Evolutionary conservation across 2,888 invertebrate genomes (phyloP).

Genomic region (Trissolcus brochymenae): DNA sequence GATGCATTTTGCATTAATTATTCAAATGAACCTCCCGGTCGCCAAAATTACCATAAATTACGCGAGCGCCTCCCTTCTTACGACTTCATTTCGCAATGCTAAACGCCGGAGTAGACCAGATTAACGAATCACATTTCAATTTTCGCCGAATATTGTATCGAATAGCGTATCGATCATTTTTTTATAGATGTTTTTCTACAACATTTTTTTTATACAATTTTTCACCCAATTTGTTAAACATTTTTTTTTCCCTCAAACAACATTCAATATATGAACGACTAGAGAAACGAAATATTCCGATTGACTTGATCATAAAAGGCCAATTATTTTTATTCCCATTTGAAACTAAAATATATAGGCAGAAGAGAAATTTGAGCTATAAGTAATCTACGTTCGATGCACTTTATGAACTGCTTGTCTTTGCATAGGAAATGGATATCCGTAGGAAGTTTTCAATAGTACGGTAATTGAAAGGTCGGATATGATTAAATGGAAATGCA

Average conservation of each 20-base stretch:
- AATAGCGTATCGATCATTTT: too few species aligned
- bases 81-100: constrained; percentile 57
- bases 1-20: constrained; percentile 75
- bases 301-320: too few species aligned
- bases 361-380: constrained; percentile 30
- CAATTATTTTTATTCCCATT: not conserved
- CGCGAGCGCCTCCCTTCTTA: constrained; percentile 61
- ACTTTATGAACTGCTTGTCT: constrained; percentile 36
- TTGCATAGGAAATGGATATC: constrained; percentile 34
- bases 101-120: constrained; percentile 46
- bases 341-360: constrained; percentile 12
- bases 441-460: constrained; percentile 43
- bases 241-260: too few species aligned
- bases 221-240: too few species aligned
- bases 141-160: constrained; percentile 44
- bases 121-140: constrained; percentile 62
- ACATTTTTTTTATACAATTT: too few species aligned
- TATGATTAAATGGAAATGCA: constrained; percentile 37
- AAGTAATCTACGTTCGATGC: constrained; percentile 37
- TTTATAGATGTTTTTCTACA: too few species aligned
- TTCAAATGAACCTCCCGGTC: constrained; percentile 69
- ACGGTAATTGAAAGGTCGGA: constrained; percentile 35
- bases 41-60: constrained; percentile 72
- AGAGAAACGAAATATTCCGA: too few species aligned
- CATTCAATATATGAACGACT: too few species aligned